Evolutionary conservation across 1,140 invertebrate genomes (phyloP), one percentile per base, ranked within the genome.

Genomic region (Ceratina calcarata): DNA sequence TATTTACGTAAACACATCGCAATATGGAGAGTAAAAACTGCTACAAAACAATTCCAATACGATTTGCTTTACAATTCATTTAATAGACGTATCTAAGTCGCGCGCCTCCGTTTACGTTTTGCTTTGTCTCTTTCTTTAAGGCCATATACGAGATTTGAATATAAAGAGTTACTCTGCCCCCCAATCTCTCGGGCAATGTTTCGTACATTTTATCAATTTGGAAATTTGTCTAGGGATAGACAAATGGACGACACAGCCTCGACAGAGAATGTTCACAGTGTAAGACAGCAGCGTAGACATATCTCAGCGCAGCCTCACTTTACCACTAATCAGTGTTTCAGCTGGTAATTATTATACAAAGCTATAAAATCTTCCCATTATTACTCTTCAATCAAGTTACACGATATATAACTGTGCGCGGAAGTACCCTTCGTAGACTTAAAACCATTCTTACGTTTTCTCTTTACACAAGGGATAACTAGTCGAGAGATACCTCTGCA

Each of bases 221-320:
- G 87, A 88, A 86, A 88, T 87, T 86, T 86, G 82, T 62, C 84
- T 88, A 81, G 65, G 70, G 73, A 85, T 81, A 86, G 81, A 88
- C 86, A 88, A 89, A 90, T 83, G 83, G 83, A 84, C 83, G 75
- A 90, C 90, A 91, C 90, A 91, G 90, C 90, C 90, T 90, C 77
- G 84, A 89, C 88, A 91, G 90, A 91, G 90, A 91, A 91, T 91
- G 90, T 91, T 91, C 90, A 91, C 90, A 82, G 89, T 91, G 82
- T 88, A 86, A 82, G 86, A 89, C 87, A 90, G 88, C 76, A 89
- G 86, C 86, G 72, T 76, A 89, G 87, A 87, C 71, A 90, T 88
- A 89, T 83, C 89, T 90, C 89, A 88, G 89, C 87, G 78, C 87
- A 89, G 77, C 80, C 83, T 87, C 84, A 80, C 86, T 90, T 88